Conservation (phyloP, 1,140 invertebrate species). For the Drosophila baimaii region DNA sequence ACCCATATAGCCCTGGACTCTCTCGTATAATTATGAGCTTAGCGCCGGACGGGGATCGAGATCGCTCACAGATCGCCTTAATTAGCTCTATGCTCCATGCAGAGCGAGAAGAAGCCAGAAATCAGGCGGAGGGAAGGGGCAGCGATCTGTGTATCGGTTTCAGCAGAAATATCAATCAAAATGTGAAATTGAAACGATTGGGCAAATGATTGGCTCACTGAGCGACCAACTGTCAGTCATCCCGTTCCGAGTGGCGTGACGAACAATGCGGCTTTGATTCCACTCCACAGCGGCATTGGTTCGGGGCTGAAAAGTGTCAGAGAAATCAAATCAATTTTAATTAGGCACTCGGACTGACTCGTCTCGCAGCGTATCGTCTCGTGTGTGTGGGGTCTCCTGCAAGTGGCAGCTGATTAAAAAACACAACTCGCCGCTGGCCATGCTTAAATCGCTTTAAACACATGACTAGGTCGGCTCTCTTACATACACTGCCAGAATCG, state of each 20-base stretch:
- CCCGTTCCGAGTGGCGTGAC: conserved; percentile 64
- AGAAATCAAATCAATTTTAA: conserved; percentile 83
- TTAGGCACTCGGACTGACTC: conserved; percentile 69
- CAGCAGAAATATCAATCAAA: conserved; percentile 82
- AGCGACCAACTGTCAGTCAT: conserved; percentile 45
- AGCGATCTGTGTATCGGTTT: conserved; percentile 64
- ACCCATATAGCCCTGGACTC: conserved; percentile 55
- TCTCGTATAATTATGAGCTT: conserved; percentile 83
- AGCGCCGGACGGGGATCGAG: conserved; percentile 62
- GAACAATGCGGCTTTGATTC: conserved; percentile 80
- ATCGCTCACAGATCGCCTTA: conserved; percentile 54
- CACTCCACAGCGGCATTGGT: not conserved
- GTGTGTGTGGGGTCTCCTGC: conserved; percentile 58
- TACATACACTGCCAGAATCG: conserved; percentile 25
- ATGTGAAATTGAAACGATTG: conserved; percentile 83
- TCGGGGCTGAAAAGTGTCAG: conserved; percentile 73
- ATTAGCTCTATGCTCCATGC: conserved; percentile 67
- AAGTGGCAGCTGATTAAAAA: conserved; percentile 80
- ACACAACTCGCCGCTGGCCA: conserved; percentile 67
- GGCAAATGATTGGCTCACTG: conserved; percentile 59
- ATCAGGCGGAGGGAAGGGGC: not conserved
- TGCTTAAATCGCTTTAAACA: conserved; percentile 65
- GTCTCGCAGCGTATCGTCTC: conserved; percentile 31
- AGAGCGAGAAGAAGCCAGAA: conserved; percentile 15
- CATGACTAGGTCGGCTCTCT: conserved; percentile 34